These are phyloP conservation scores for Drosophila lacteicornis DNA, from an alignment of 1,140 invertebrate species.

Conservation along the genomic window DNA sequence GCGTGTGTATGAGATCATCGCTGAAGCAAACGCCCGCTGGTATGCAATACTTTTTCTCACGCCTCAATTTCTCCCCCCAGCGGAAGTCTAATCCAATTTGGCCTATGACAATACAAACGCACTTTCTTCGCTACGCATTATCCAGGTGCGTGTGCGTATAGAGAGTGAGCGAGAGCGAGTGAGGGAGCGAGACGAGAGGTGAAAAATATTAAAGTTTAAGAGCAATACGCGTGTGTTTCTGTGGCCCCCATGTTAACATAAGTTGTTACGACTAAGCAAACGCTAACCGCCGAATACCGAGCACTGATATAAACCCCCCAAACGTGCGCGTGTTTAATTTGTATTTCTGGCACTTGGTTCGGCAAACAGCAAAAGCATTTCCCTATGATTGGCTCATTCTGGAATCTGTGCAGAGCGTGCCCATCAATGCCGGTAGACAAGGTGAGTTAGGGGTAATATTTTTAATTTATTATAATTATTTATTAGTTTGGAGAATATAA, in stretches of 20 bases:
- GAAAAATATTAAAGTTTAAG: conserved; percentile 23
- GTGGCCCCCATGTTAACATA: conserved; percentile 27
- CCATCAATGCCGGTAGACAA: conserved; percentile 97
- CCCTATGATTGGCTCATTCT: conserved; percentile 96
- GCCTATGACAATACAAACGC: conserved; percentile 72
- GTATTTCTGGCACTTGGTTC: conserved; percentile 69
- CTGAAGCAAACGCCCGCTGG: conserved; percentile 62
- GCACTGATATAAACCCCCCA: conserved; percentile 34
- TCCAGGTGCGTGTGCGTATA: conserved; percentile 71
- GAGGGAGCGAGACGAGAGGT: conserved; percentile 15
- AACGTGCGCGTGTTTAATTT: conserved; percentile 65
- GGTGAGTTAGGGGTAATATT: conserved; percentile 86
- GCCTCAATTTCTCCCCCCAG: conserved; percentile 33
- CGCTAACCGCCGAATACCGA: conserved; percentile 21
- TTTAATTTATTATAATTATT: too few species aligned
- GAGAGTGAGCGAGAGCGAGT: conserved; percentile 36
- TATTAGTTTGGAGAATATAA: too few species aligned
- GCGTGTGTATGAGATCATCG: conserved; percentile 72
- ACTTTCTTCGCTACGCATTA: conserved; percentile 77
- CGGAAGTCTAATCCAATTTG: conserved; percentile 63
- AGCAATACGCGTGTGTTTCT: conserved; percentile 46
- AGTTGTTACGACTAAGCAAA: conserved; percentile 57
- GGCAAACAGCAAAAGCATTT: conserved; percentile 72
- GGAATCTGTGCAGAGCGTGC: conserved; percentile 96
- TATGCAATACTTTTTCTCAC: conserved; percentile 73